Base-by-base conservation (phyloP, 2,113 vertebrate species). In the Actenoides lindsayi region DNA sequence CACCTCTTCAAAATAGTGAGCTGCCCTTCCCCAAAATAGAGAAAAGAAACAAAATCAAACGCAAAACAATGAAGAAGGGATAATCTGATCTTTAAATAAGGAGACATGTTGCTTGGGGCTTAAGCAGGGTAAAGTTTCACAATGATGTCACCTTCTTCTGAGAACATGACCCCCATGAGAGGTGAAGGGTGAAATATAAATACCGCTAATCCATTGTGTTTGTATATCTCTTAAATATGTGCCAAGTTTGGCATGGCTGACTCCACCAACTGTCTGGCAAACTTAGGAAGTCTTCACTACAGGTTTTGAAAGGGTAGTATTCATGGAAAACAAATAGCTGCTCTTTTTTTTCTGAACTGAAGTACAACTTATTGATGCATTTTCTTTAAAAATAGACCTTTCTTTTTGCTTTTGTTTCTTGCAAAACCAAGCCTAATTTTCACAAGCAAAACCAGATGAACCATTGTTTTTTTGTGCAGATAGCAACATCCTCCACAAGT, bases 81-180 rank as follows among this genome's bases (percentile, higher is more conserved):
- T 98, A 98, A 98, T 98, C 98, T 98, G 98, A 98, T 99, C 98
- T 98, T 98, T 98, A 99, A 99, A 98, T 98, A 98, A 98, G 98
- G 97, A 97, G 96, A 96, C 98, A 97, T 98, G 98, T 98, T 98
- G 98, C 98, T 98, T 96, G 97, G 97, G 97, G 98, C 98, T 97
- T 98, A 98, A 98, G 98, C 93, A 59, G 97, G 95, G 97, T 96
- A 95, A 98, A 98, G 97, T 98, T 98, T 98, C 98, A 98, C 98
- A 98, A 51, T 99, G 98, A 99, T 98, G 98, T 99, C 98, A 98
- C 97, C 97, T 97, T 96, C 98, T 98, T 98, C 98, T 98, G 96
- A 96, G 97, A 97, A 95, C 80, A 63, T 87, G 83, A 97, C 82
- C 94, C 74, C 95, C 67, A 25, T 86, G 96, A 97, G 97, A 97